These are phyloP conservation scores for Lacerta bilineata DNA, from an alignment of 2,797 vertebrate species.

Conservation along the genomic window DNA sequence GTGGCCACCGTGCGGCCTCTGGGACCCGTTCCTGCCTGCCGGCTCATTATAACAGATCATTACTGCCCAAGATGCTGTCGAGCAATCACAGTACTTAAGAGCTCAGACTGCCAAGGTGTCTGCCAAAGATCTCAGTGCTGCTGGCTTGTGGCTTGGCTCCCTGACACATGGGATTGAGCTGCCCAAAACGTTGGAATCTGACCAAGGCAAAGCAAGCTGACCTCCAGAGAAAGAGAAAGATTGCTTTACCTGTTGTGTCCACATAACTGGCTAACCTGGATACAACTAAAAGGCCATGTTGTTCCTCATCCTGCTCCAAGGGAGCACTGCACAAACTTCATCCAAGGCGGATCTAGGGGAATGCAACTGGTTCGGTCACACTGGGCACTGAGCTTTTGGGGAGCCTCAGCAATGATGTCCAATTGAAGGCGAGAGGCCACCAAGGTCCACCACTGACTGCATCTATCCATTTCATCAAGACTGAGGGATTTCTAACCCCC, in stretches of 20 bases:
- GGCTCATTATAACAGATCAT: constrained; percentile 63
- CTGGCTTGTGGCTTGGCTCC: constrained; percentile 50
- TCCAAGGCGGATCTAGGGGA: no score
- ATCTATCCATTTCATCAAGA: rapidly evolving
- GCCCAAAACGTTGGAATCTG: not conserved
- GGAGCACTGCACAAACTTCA: not conserved
- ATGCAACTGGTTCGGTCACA: no score
- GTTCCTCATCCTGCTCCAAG: not conserved
- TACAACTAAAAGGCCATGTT: no score
- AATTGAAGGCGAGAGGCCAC: no score
- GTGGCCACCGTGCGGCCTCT: constrained; percentile 58
- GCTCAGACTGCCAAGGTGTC: constrained; percentile 59
- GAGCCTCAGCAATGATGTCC: no score
- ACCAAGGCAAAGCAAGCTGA: not conserved
- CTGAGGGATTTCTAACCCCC: not conserved
- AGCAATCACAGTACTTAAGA: constrained; percentile 62
- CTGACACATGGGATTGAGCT: constrained; percentile 46
- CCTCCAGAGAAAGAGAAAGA: no score
- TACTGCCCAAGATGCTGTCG: constrained; percentile 46
- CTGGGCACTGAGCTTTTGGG: no score
- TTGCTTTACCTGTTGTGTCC: not conserved
- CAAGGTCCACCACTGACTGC: no score
- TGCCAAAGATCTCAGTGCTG: constrained; percentile 63
- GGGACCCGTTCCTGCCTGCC: constrained; percentile 67
- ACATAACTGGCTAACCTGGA: not conserved